Evolutionary conservation across 2,797 vertebrate species (phyloP), one percentile per base, ranked within the genome.

Genomic region (Craterocephalus amniculus): DNA sequence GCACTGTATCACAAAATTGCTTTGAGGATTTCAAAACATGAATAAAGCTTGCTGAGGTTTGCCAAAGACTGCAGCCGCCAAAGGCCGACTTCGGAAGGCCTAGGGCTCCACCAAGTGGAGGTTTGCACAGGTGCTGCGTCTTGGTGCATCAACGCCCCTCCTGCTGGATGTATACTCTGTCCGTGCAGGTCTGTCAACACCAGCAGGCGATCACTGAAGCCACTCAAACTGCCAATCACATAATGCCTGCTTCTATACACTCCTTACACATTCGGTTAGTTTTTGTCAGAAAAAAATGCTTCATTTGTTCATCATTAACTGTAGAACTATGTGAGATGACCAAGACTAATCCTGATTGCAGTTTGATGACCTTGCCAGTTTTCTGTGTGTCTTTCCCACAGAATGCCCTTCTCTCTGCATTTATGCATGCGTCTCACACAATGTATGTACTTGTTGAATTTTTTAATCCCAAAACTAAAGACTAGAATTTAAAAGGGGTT

Each of bases 41-140:
- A 88, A 85, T 80, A 87, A 83, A 88, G 87, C 88, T 87, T 72
- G 84, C 76, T 80, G 87, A 88, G 86, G 86, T 83, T 66, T 89
- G 80, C 76, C 84, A 78, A 16, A 64, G 89, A 79, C 86, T 83
- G 88, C 83, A 76, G 86, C 71, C 74, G 12, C 56, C 3, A 4
- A 12, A 29, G 70, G 29, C 63, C 55, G 60, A 20, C 45, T 80
- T 54, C 34, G 54, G 81, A 93, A 94, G 93, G 90, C 88, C 92
- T 88, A 92, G 93, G 93, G 94, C 94, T 93, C 94, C 94, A 91
- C 94, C 94, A 94, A 93, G 93, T 94, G 94, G 94, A 76, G 58
- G 51, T 12, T 72, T 35, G 60, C 4, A 29, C 67, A 66, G 62
- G 13, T 79, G 66, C 85, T 38, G 66, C 67, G 35, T 63, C 63